phyloP scores from a whole-genome alignment of 30 jellyfish, hydroid and myxozoan genomes.

The Aurelia aurita region DNA sequence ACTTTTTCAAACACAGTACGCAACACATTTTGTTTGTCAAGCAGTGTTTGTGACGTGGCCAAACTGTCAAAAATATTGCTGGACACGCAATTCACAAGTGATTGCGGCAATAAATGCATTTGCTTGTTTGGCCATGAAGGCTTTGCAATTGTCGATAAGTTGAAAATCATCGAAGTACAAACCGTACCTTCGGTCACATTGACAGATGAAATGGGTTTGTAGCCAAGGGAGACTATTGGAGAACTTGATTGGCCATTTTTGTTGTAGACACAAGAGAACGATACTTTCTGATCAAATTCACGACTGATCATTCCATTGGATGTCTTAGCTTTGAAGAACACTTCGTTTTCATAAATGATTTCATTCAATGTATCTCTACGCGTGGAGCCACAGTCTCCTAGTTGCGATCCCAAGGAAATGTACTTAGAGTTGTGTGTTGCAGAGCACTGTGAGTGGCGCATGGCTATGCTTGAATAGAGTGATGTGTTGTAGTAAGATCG shows the following conservation, averaged over 20 bases:
- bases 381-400: constrained; percentile 33
- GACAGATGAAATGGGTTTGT: constrained; percentile 1
- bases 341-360: constrained; percentile 44
- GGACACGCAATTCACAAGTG: too few species aligned
- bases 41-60: too few species aligned
- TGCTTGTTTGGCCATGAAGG: too few species aligned
- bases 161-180: background rate
- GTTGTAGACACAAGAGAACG: background rate
- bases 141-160: too few species aligned
- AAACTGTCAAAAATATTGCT: too few species aligned
- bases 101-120: too few species aligned
- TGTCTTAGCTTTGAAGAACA: background rate
- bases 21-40: too few species aligned
- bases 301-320: background rate
- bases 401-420: constrained; percentile 23
- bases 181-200: background rate
- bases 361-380: constrained; percentile 16
- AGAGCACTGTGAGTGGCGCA: constrained; percentile 11
- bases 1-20: too few species aligned
- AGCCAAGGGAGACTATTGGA: background rate
- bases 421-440: background rate
- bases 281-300: constrained; percentile 5
- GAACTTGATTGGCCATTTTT: background rate
- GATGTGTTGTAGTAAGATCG: constrained; percentile 25
- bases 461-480: constrained; percentile 14